A percentile compares a stretch with the other conserved stretches of the same genome.
These are phyloP conservation scores for Athene cunicularia DNA, from an alignment of 2,113 vertebrate genomes.

Conservation along the genomic window DNA sequence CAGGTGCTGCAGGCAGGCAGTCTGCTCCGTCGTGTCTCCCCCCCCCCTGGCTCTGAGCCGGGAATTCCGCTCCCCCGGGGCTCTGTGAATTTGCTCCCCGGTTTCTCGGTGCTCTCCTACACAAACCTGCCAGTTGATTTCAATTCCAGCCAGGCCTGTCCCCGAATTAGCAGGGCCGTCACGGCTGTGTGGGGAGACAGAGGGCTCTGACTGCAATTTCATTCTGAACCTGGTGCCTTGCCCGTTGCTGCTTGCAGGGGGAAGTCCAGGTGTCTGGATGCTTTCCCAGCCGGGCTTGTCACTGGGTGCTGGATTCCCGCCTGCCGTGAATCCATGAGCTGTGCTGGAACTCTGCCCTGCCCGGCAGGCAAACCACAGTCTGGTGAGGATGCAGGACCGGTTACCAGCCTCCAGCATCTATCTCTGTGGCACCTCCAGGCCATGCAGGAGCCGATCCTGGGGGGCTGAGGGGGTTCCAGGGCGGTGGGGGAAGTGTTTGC, in stretches of 20 bases:
- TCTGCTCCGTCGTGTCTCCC: rapidly evolving
- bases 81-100: not conserved
- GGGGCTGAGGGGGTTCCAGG: not conserved
- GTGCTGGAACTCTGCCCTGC: not conserved
- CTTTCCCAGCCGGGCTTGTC: not conserved
- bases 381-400: not conserved
- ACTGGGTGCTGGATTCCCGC: constrained; percentile 1
- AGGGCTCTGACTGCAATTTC: not conserved
- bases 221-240: not conserved
- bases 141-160: not conserved
- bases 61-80: rapidly evolving
- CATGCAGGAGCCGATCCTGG: not conserved
- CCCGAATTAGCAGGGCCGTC: not conserved
- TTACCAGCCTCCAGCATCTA: not conserved
- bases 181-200: not conserved
- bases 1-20: not conserved
- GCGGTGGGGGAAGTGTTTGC: not conserved
- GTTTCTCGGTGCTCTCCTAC: not conserved
- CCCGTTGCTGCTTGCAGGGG: not conserved
- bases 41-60: not conserved
- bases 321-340: not conserved
- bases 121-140: not conserved
- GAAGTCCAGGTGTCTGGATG: constrained; percentile 1
- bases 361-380: rapidly evolving
- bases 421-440: not conserved